Percentiles rank a stretch among this genome's conserved stretches.
Conservation (phyloP, 2,888 invertebrate species). For the Spisula solida region DNA sequence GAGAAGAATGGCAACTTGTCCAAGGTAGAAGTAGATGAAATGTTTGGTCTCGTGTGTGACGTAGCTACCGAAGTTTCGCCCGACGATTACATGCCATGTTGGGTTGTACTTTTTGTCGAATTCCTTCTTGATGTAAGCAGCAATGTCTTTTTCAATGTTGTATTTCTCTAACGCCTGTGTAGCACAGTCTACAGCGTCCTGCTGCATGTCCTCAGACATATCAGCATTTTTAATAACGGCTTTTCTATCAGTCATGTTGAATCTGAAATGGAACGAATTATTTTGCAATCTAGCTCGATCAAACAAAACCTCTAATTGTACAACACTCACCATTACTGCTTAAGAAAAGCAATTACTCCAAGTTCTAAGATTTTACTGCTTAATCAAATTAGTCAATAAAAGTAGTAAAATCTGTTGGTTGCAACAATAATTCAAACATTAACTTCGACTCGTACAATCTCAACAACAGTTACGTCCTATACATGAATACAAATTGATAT, state of each 20-base stretch:
- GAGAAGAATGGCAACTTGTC: slow-evolving; percentile 98
- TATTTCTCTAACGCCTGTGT: slow-evolving; percentile 99
- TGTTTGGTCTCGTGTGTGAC: slow-evolving; percentile 96
- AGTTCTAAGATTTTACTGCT: too few relatives aligned
- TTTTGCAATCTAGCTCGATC: too few relatives aligned
- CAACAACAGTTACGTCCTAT: too few relatives aligned
- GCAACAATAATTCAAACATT: too few relatives aligned
- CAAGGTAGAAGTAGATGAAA: slow-evolving; percentile 99
- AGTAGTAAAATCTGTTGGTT: too few relatives aligned
- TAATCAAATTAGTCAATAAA: too few relatives aligned
- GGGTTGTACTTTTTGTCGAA: slow-evolving; percentile 99
- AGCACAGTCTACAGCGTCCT: slow-evolving; percentile 99
- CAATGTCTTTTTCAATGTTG: slow-evolving; percentile 99
- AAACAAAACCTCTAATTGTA: too few relatives aligned
- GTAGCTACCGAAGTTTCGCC: slow-evolving; percentile 97
- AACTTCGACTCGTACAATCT: too few relatives aligned
- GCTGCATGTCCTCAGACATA: slow-evolving; percentile 99
- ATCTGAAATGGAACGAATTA: not conserved
- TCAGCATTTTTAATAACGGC: slow-evolving; percentile 99
- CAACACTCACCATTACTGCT: too few relatives aligned
- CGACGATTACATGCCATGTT: slow-evolving; percentile 99
- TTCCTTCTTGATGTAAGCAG: slow-evolving; percentile 99
- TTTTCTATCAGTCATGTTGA: slow-evolving; percentile 89
- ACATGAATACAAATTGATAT: too few relatives aligned
- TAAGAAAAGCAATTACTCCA: too few relatives aligned